phyloP scores from a whole-genome alignment of 2,888 invertebrate species.

The Pachydiplax longipennis region DNA sequence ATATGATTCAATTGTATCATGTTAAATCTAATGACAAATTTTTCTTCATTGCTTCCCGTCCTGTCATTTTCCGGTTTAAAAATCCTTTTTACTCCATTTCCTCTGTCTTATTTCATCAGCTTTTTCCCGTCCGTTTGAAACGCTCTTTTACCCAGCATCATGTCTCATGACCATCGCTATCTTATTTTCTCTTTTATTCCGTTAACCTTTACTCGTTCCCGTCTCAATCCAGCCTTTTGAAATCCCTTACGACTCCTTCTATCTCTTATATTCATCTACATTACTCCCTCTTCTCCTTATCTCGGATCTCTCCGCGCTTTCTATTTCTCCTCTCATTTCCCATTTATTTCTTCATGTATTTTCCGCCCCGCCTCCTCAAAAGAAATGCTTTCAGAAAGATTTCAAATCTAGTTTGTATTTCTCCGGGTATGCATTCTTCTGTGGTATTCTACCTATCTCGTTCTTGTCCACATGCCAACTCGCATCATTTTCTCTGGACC shows the following conservation, averaged over 20 bases:
- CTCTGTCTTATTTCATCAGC: not conserved
- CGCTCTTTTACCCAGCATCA: not conserved
- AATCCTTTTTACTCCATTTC: too few relatives aligned
- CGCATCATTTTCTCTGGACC: too few relatives aligned
- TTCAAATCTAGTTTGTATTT: too few relatives aligned
- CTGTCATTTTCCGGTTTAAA: too few relatives aligned
- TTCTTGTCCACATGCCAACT: not conserved
- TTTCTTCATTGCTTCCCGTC: too few relatives aligned
- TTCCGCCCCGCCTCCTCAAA: too few relatives aligned
- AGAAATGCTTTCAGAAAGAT: too few relatives aligned
- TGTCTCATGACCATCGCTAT: not conserved
- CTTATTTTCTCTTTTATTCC: not conserved
- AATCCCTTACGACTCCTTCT: not conserved
- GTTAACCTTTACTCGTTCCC: not conserved
- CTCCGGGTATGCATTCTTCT: too few relatives aligned
- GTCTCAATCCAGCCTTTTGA: not conserved
- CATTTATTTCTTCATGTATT: not conserved
- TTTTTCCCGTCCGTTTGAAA: not conserved
- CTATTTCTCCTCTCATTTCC: not conserved
- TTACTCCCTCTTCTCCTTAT: not conserved
- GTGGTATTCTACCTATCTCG: not conserved
- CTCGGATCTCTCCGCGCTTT: not conserved
- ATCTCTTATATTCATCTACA: not conserved
- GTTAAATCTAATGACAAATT: too few relatives aligned
- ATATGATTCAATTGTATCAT: too few relatives aligned